Base-by-base conservation (phyloP, 2,888 invertebrate genomes). In the Furcula furcula region DNA sequence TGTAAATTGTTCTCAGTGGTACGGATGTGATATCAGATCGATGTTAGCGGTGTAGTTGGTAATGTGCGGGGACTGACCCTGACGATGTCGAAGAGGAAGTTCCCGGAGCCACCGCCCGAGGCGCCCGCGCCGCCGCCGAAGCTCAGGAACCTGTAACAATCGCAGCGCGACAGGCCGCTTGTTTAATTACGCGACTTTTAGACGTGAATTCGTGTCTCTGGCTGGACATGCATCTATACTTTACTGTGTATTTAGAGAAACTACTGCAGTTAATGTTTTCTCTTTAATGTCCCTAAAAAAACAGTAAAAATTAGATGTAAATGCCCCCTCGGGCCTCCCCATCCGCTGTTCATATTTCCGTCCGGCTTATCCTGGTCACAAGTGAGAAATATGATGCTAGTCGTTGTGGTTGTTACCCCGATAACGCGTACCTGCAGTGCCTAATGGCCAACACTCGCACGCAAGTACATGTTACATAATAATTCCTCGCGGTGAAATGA, bases 41-140 rank as follows among this genome's bases (percentile, higher is more conserved):
- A 13, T 13, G 23, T 10, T 25, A 26, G 13, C 9, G 27, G 7
- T 10, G 10, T 16, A 21, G 7, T 16, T 7, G 7, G 1, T 22
- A 10, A 6, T 26, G 27, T 27, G 7, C 2, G 16, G 9, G 29
- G 60, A 91, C 94, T 94, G 90, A 96, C 96, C 91, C 96, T 91
- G 78, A 96, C 94, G 74, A 95, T 93, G 81, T 96, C 96, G 82
- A 96, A 95, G 55, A 96, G 90, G 91, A 96, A 95, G 89, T 96
- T 96, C 46, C 96, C 96, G 31, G 95, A 95, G 34, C 95, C 95
- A 49, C 93, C 94, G 29, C 90, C 90, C 43, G 90, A 91, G 11
- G 82, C 81, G 34, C 77, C 83, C 11, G 75, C 80, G 37, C 86
- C 84, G 14, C 75, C 81, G 25, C 93, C 93, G 73, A 93, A 93